Conservation (phyloP, 2,888 invertebrate genomes). For the Desoria tigrina region DNA sequence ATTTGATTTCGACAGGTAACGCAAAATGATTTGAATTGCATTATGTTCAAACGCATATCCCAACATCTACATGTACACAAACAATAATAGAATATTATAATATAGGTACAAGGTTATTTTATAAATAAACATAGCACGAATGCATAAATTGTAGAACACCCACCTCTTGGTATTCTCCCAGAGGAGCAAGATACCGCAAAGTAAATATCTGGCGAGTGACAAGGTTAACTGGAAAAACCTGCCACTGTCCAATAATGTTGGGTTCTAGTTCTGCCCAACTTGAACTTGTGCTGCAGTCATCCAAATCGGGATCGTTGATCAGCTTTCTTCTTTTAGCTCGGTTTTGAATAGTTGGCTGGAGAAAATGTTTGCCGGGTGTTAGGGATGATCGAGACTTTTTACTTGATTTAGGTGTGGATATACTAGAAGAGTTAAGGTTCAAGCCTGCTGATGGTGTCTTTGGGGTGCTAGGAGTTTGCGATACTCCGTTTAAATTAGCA, state of each 20-base stretch:
- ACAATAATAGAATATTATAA: too few relatives aligned
- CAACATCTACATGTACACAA: too few relatives aligned
- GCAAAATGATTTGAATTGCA: constrained; percentile 84
- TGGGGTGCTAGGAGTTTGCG: constrained; percentile 2
- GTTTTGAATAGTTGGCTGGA: constrained; percentile 35
- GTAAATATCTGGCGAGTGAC: constrained; percentile 91
- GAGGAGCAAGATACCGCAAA: constrained; percentile 88
- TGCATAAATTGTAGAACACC: too few relatives aligned
- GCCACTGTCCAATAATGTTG: constrained; percentile 83
- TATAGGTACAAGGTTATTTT: too few relatives aligned
- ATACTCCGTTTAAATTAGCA: neutral
- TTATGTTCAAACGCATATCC: constrained; percentile 90
- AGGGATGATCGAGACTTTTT: constrained; percentile 29
- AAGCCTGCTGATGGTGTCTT: constrained; percentile 1
- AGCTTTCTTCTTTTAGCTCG: constrained; percentile 31
- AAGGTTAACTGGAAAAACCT: constrained; percentile 83
- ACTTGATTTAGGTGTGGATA: constrained; percentile 16
- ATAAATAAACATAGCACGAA: too few relatives aligned
- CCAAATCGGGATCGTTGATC: constrained; percentile 20
- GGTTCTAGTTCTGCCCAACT: constrained; percentile 90
- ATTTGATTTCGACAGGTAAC: constrained; percentile 78
- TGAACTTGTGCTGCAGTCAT: constrained; percentile 68
- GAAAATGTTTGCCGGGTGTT: constrained; percentile 29
- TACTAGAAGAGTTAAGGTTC: neutral
- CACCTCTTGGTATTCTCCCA: constrained; percentile 96